Base-by-base conservation (phyloP, 1,140 invertebrate species). In the Lanistes nyassanus region DNA sequence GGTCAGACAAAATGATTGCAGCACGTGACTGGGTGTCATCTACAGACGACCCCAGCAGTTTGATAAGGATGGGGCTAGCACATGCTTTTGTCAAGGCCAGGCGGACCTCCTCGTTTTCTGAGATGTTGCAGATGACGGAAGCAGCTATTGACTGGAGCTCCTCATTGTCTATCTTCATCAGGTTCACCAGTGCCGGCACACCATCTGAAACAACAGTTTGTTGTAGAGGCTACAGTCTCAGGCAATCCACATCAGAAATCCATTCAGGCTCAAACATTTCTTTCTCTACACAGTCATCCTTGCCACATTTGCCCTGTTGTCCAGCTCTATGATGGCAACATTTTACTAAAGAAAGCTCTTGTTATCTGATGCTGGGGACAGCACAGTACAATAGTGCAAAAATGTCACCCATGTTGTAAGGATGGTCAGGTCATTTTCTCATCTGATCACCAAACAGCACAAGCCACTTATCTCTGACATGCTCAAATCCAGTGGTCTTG, bases 41-140 rank as follows among this genome's bases (percentile, higher is more conserved):
- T 13, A 84, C 80, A 16, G 83, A 78, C 3, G 88, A 89, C 3
- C 62, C 75, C 23, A 89, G 77, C 26, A 88, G 79, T 53, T 83
- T 80, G 47, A 89, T 86, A 3, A 88, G 81, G 47, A 84, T 83
- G 26, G 84, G 82, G 26, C 83, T 83, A 37, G 85, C 84, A 31
- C 85, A 76, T 26, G 84, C 81, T 34, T 64, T 72, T 0, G 85
- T 84, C 16, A 87, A 78, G 13, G 85, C 83, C 29, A 82, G 47
- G 11, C 85, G 78, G 0, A 89, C 81, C 13, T 79, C 76, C 13
- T 80, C 67, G 69, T 89, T 80, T 68, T 88, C 86, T 0, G 87
- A 88, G 47, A 88, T 89, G 81, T 90, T 90, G 72, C 87, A 88
- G 1, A 90, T 67, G 3, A 89, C 88, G 1, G 87, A 88, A 5